Percentiles rank a stretch among this genome's conserved stretches.
Evolutionary conservation across 2,797 vertebrate species (phyloP).

Genomic region (Myiotriccus ornatus): DNA sequence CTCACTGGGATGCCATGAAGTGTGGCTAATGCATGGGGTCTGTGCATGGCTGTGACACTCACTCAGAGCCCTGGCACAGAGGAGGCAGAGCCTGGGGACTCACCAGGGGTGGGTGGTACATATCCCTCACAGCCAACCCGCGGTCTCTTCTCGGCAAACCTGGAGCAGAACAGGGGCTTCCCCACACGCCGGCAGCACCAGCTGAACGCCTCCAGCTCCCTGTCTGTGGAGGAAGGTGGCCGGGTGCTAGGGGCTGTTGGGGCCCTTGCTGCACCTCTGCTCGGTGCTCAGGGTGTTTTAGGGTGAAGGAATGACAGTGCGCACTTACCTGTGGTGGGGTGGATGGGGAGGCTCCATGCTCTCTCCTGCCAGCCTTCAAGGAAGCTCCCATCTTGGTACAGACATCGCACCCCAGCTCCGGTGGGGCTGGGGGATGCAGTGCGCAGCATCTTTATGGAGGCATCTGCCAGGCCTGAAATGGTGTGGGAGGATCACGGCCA

Average conservation of each 20-base stretch:
- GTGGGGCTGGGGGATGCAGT: neutral
- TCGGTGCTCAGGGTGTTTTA: neutral
- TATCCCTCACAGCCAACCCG: conserved; percentile 63
- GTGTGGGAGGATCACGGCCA: accelerated
- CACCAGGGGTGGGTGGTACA: conserved; percentile 56
- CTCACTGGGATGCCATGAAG: neutral
- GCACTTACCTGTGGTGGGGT: accelerated
- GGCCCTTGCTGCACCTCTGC: accelerated
- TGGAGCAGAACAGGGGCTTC: conserved; percentile 60
- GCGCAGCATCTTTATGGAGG: neutral
- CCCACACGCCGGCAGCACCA: conserved; percentile 69
- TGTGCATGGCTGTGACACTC: accelerated
- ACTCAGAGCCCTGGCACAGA: neutral
- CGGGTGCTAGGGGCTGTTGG: accelerated
- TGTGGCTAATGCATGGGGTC: neutral
- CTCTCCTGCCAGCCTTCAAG: conserved; percentile 60
- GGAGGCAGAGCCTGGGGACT: neutral
- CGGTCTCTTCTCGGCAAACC: conserved; percentile 55
- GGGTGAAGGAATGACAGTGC: accelerated
- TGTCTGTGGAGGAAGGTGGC: neutral
- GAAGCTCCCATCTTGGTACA: conserved; percentile 5
- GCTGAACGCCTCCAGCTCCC: conserved; percentile 53
- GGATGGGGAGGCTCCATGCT: neutral
- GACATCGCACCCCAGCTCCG: conserved; percentile 13
- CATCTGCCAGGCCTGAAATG: accelerated